Evolutionary conservation across 2,113 vertebrate species (phyloP).

Genomic region (Myiozetetes cayanensis): DNA sequence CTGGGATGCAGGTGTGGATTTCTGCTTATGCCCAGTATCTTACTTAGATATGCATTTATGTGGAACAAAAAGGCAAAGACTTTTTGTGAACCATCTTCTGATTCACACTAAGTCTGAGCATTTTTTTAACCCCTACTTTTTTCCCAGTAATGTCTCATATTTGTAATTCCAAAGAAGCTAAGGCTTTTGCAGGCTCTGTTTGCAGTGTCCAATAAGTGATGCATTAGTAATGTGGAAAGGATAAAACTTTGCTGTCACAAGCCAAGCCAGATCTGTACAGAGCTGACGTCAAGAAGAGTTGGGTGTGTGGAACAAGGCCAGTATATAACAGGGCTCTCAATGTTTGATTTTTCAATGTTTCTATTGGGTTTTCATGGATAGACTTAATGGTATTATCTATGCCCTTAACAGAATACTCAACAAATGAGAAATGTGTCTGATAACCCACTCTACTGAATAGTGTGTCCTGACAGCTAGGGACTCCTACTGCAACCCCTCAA

Average conservation of each 20-base stretch:
- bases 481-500: neutral
- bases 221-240: neutral
- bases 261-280: neutral
- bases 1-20: neutral
- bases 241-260: neutral
- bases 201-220: neutral
- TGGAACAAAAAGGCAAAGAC: neutral
- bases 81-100: neutral
- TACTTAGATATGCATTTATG: accelerated
- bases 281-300: neutral
- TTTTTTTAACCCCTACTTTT: neutral
- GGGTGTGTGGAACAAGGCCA: neutral
- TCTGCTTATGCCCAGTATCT: neutral
- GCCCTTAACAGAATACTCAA: slow-evolving; percentile 11
- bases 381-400: neutral
- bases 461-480: slow-evolving; percentile 34
- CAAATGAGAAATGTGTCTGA: neutral
- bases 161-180: neutral
- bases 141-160: neutral
- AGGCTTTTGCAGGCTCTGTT: neutral
- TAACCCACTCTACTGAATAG: slow-evolving; percentile 7
- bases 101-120: neutral
- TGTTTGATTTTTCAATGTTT: neutral
- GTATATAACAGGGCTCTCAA: neutral
- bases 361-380: neutral